A percentile compares a stretch with the other conserved stretches of the same genome.
These are phyloP conservation scores for Harpegnathos saltator DNA, from an alignment of 1,140 invertebrate species.

Conservation along the genomic window DNA sequence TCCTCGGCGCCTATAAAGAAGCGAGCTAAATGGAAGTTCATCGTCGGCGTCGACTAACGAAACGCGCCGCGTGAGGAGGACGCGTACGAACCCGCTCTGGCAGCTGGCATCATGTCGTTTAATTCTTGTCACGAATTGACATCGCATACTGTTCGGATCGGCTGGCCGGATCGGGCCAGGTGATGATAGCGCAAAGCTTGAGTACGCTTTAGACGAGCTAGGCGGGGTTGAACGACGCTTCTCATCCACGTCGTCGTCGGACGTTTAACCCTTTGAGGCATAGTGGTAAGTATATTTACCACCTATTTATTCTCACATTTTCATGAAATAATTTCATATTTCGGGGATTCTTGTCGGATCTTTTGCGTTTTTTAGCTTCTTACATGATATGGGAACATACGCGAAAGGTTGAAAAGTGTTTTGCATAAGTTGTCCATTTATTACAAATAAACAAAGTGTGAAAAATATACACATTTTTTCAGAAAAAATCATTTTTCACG, in stretches of 20 bases:
- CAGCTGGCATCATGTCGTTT: slow-evolving; percentile 34
- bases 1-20: slow-evolving; percentile 23
- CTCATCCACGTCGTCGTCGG: neutral
- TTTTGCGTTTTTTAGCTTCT: no score
- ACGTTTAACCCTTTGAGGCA: slow-evolving; percentile 7
- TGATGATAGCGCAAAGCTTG: neutral
- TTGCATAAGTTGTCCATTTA: no score
- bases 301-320: no score
- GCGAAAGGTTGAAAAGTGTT: no score
- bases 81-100: slow-evolving; percentile 9
- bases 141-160: neutral
- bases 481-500: no score
- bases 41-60: slow-evolving; percentile 41
- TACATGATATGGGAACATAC: no score
- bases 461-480: no score
- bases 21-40: slow-evolving; percentile 36
- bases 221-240: neutral
- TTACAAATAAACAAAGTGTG: no score
- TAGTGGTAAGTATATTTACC: no score
- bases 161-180: neutral
- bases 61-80: neutral
- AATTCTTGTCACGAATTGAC: slow-evolving; percentile 28
- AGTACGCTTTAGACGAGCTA: neutral
- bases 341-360: no score
- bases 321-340: no score